phyloP scores from a whole-genome alignment of 37 sponge, comb jelly and placozoan genomes.

The Beroe forskalii region DNA sequence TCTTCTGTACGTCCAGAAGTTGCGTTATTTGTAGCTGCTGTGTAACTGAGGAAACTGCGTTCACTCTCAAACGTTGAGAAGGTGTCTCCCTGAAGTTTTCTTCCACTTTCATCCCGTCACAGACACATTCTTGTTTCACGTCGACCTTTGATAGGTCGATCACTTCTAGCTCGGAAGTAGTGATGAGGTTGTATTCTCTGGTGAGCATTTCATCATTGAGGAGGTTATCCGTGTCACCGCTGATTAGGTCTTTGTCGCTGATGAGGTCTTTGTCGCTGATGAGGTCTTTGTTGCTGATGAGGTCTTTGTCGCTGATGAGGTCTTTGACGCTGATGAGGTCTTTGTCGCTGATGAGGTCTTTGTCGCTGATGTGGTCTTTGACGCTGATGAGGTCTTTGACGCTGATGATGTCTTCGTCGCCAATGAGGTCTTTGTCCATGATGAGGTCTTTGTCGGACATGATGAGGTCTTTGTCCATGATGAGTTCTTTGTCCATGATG shows the following conservation, averaged over 20 bases:
- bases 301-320: too few species aligned
- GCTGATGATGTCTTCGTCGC: not conserved
- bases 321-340: not conserved
- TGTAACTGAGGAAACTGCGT: not conserved
- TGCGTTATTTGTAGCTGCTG: not conserved
- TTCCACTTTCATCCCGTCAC: not conserved
- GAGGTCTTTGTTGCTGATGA: too few species aligned
- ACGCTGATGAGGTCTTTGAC: not conserved
- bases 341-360: not conserved
- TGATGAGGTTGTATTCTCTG: not conserved
- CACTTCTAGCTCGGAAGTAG: not conserved
- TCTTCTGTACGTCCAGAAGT: constrained; percentile 39
- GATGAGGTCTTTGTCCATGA: too few species aligned
- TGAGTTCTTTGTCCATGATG: too few species aligned
- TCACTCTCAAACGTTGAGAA: not conserved
- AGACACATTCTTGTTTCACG: not conserved
- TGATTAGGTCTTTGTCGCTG: not conserved
- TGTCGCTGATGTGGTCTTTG: not conserved
- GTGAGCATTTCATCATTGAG: not conserved
- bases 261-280: not conserved
- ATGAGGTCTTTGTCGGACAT: too few species aligned
- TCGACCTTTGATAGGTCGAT: not conserved
- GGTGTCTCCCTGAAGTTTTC: not conserved
- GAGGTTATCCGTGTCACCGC: not conserved
- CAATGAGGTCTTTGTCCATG: too few species aligned